Evolutionary conservation across 2,797 vertebrate species (phyloP).

Genomic region (Intellagama lesueurii): DNA sequence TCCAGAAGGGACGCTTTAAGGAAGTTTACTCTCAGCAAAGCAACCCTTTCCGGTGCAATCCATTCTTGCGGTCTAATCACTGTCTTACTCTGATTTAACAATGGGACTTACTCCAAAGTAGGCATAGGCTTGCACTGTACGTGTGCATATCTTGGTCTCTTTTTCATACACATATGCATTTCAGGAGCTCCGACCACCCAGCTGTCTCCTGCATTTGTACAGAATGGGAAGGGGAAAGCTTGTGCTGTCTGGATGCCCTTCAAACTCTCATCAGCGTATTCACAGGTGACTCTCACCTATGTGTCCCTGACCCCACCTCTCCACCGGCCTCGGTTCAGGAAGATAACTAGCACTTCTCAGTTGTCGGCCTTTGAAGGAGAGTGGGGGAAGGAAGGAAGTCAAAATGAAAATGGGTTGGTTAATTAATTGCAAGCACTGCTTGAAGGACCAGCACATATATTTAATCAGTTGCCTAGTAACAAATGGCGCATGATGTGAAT

Average conservation of each 20-base stretch:
- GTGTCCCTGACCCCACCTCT: conserved; percentile 35
- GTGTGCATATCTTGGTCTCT: conserved; percentile 26
- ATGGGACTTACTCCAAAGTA: neutral
- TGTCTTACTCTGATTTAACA: neutral
- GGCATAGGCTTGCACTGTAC: too few relatives aligned
- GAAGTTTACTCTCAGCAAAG: too few relatives aligned
- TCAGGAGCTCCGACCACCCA: conserved; percentile 14
- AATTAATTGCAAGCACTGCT: conserved; percentile 83
- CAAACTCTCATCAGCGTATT: conserved; percentile 13
- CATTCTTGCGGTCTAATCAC: too few relatives aligned
- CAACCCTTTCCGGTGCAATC: too few relatives aligned
- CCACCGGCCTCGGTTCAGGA: conserved; percentile 11
- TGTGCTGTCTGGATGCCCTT: conserved; percentile 23
- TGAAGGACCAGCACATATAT: conserved; percentile 82
- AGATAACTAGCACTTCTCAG: conserved; percentile 52
- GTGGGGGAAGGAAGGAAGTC: conserved; percentile 71
- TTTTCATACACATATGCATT: neutral
- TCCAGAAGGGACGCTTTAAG: too few relatives aligned
- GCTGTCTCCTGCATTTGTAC: conserved; percentile 34
- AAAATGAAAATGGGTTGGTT: conserved; percentile 82
- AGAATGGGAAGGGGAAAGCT: conserved; percentile 34
- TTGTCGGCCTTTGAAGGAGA: conserved; percentile 65
- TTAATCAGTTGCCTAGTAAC: conserved; percentile 88
- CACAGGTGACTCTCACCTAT: conserved; percentile 19
- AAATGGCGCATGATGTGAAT: conserved; percentile 78